Conservation (phyloP, 2,888 invertebrate genomes). For the Volucella inanis region DNA sequence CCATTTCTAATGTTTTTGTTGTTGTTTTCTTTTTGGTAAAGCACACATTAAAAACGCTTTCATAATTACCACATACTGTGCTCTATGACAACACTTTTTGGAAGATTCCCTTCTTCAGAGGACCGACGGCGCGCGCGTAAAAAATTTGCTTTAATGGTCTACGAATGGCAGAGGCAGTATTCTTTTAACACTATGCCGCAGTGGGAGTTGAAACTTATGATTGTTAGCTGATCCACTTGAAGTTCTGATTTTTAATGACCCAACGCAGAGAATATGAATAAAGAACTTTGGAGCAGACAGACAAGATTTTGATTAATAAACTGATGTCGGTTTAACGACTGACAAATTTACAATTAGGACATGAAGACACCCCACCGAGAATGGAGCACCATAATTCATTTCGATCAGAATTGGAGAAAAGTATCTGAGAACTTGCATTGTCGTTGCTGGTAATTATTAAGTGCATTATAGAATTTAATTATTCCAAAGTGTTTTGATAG, state of each 20-base stretch:
- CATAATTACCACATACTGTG: constrained; percentile 44
- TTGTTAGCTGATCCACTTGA: constrained; percentile 46
- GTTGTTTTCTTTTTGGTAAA: background rate
- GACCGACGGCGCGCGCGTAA: too few species aligned
- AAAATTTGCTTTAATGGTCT: background rate
- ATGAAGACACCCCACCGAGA: constrained; percentile 27
- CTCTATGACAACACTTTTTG: constrained; percentile 39
- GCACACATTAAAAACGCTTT: constrained; percentile 31
- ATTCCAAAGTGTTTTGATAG: constrained; percentile 42
- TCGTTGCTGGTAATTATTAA: constrained; percentile 39
- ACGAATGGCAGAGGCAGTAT: background rate
- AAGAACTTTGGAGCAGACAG: background rate
- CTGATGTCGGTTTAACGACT: constrained; percentile 52
- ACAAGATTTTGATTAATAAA: constrained; percentile 38
- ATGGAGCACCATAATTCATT: constrained; percentile 29
- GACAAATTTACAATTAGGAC: constrained; percentile 50
- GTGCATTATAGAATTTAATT: constrained; percentile 36
- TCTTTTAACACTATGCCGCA: constrained; percentile 15
- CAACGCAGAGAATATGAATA: background rate
- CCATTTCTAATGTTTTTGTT: background rate
- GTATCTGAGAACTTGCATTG: constrained; percentile 29
- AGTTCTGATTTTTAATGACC: constrained; percentile 51
- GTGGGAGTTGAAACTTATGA: constrained; percentile 35
- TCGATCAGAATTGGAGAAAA: constrained; percentile 22
- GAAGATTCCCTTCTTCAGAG: constrained; percentile 8